Percentiles rank a stretch among this genome's conserved stretches.
Evolutionary conservation across 2,113 vertebrate species (phyloP).

Genomic region (Siniperca knerii): DNA sequence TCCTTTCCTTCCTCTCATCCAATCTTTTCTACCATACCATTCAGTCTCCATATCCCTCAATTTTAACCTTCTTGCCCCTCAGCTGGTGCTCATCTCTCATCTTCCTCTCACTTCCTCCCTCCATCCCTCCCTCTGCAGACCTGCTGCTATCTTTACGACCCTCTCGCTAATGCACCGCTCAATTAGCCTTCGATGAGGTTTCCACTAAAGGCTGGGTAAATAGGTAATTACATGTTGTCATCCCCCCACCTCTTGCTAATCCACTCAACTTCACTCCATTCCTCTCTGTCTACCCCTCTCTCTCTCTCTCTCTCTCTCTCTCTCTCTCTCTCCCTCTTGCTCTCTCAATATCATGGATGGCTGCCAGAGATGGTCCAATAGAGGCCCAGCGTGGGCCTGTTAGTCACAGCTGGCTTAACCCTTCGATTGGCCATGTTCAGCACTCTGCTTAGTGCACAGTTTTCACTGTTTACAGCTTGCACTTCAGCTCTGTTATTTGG

Average conservation of each 20-base stretch:
- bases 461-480: conserved; percentile 35
- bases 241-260: conserved; percentile 75
- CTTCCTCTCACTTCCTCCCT: conserved; percentile 45
- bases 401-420: conserved; percentile 79
- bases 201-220: conserved; percentile 79
- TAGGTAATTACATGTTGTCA: conserved; percentile 83
- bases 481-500: conserved; percentile 32
- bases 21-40: neutral
- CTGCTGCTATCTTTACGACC: conserved; percentile 67
- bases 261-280: conserved; percentile 71
- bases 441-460: conserved; percentile 55
- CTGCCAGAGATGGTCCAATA: conserved; percentile 73
- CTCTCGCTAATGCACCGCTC: conserved; percentile 77
- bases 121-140: conserved; percentile 35
- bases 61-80: conserved; percentile 48
- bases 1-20: conserved; percentile 5
- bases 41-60: conserved; percentile 16
- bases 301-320: conserved; percentile 1
- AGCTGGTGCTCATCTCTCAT: conserved; percentile 61
- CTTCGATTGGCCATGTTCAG: conserved; percentile 63
- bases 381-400: conserved; percentile 65
- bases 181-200: conserved; percentile 79
- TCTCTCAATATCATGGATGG: conserved; percentile 69
- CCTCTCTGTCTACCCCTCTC: conserved; percentile 36
- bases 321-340: conserved; percentile 35